phyloP scores from a whole-genome alignment of 2,888 invertebrate species.

The Didymodactylos carnosus region DNA sequence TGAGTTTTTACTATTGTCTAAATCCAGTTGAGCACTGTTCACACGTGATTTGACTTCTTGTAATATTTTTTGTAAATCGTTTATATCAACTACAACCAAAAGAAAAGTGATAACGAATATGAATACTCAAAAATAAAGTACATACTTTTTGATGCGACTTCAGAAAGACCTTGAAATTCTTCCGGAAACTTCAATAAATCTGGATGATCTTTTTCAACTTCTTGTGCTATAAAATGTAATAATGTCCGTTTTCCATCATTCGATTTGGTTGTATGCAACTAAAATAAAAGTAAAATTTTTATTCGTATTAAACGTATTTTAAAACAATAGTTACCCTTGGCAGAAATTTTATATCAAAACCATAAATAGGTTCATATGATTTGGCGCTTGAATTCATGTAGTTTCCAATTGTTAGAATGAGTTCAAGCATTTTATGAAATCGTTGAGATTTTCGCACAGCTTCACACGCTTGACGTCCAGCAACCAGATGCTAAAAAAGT shows the following conservation, averaged over 20 bases:
- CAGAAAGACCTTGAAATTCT: slow-evolving; percentile 63
- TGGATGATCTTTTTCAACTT: slow-evolving; percentile 66
- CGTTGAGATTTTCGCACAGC: slow-evolving; percentile 70
- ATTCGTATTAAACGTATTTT: neutral
- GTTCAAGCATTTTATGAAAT: slow-evolving; percentile 67
- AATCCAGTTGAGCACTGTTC: slow-evolving; percentile 66
- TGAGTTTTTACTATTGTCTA: slow-evolving; percentile 47
- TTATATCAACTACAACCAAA: slow-evolving; percentile 33
- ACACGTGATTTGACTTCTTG: slow-evolving; percentile 68
- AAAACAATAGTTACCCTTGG: slow-evolving; percentile 49
- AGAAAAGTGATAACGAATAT: neutral
- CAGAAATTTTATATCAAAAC: slow-evolving; percentile 83
- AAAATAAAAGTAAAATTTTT: slow-evolving; percentile 1
- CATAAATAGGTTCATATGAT: slow-evolving; percentile 67
- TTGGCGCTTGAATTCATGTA: slow-evolving; percentile 86
- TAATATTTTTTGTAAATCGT: slow-evolving; percentile 34
- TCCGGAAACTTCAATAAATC: slow-evolving; percentile 61
- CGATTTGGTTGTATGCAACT: slow-evolving; percentile 50
- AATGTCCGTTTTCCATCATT: slow-evolving; percentile 73
- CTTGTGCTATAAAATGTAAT: slow-evolving; percentile 70
- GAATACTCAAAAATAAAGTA: neutral
- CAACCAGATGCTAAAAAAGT: neutral
- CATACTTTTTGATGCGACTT: slow-evolving; percentile 50
- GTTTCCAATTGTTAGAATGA: slow-evolving; percentile 73
- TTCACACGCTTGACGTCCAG: slow-evolving; percentile 50